These are phyloP conservation scores for Marcusenius ussheri DNA, from an alignment of 2,113 vertebrate genomes.

Conservation along the genomic window DNA sequence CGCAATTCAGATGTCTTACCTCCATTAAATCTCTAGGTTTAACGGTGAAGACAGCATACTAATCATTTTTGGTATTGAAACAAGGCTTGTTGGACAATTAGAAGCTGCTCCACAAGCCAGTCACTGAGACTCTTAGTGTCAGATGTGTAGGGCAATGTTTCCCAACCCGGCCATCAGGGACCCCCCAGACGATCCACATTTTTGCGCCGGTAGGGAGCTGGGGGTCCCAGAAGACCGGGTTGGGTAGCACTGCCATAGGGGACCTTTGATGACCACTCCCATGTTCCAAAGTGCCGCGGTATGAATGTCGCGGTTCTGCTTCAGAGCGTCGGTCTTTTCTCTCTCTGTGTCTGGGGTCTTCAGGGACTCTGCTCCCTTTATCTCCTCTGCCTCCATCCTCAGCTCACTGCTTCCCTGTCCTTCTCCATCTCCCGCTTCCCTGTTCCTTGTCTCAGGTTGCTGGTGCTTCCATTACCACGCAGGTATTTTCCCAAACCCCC, in stretches of 20 bases:
- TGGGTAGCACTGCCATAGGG: neutral
- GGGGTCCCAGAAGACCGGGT: neutral
- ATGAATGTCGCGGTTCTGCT: neutral
- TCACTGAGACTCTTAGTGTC: neutral
- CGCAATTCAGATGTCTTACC: neutral
- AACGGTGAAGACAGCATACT: neutral
- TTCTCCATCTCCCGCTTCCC: constrained; percentile 32
- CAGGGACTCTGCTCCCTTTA: neutral
- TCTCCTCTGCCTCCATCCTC: neutral
- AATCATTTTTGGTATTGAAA: neutral
- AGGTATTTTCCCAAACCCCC: constrained; percentile 49
- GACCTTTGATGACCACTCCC: neutral
- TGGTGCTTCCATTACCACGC: constrained; percentile 62
- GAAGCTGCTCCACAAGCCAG: neutral
- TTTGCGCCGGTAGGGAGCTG: neutral
- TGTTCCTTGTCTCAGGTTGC: constrained; percentile 52
- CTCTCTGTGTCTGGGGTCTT: neutral
- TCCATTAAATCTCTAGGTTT: neutral
- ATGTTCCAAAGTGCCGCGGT: neutral
- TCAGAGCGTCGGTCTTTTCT: neutral
- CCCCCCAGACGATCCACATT: neutral
- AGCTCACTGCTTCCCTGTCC: constrained; percentile 28
- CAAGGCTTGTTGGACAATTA: neutral
- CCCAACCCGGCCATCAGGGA: neutral
- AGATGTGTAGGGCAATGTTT: neutral